phyloP scores from a whole-genome alignment of 2,113 vertebrate genomes.

The Sminthopsis crassicaudata region DNA sequence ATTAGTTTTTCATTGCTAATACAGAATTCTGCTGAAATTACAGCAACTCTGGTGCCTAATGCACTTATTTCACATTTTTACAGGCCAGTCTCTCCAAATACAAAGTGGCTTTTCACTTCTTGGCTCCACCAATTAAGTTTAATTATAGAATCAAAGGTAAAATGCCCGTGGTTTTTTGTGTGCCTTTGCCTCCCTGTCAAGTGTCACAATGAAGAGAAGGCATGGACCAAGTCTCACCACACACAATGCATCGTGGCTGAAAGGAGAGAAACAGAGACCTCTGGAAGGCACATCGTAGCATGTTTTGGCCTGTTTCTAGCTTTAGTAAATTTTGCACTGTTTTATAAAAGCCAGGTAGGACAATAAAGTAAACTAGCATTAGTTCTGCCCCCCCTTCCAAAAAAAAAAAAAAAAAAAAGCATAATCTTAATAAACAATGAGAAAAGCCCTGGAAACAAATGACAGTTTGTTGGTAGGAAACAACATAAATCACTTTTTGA shows the following conservation, averaged over 20 bases:
- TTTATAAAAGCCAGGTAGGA: not conserved
- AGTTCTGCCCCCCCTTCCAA: not conserved
- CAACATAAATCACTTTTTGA: conserved; percentile 29
- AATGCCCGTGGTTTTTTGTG: not conserved
- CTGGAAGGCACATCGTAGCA: not conserved
- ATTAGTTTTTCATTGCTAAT: conserved; percentile 42
- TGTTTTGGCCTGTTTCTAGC: not conserved
- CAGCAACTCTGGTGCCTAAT: not conserved
- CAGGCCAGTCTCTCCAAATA: conserved; percentile 33
- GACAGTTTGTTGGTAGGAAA: not conserved
- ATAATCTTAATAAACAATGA: not conserved
- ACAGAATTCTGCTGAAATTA: not conserved
- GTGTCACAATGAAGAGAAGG: not conserved
- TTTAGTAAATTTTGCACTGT: rapidly evolving
- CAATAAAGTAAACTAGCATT: not conserved
- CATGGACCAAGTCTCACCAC: not conserved
- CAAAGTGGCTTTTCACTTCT: conserved; percentile 24
- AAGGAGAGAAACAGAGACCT: not conserved
- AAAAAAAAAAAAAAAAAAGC: not conserved
- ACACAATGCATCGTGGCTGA: not conserved
- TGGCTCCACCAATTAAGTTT: not conserved
- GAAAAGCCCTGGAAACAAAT: not conserved
- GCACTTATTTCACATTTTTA: conserved; percentile 45
- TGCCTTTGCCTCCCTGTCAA: not conserved
- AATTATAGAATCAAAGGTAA: conserved; percentile 23